Conservation (phyloP, 2,888 invertebrate genomes). For the Drosophila conformis region DNA sequence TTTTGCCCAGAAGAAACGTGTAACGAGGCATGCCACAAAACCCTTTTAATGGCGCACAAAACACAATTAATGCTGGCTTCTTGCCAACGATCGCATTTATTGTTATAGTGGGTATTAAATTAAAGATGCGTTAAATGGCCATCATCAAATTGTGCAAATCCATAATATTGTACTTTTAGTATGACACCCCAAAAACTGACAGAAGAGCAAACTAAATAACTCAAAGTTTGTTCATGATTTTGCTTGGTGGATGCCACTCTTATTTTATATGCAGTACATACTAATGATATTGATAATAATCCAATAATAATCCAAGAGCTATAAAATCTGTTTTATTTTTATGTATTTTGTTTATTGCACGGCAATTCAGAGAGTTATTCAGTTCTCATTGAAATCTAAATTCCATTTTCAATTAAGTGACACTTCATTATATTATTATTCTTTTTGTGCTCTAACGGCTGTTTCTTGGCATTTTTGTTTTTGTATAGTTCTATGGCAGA, state of each 20-base stretch:
- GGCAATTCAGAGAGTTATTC: background rate
- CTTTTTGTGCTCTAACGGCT: background rate
- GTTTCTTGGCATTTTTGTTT: background rate
- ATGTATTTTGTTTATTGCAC: background rate
- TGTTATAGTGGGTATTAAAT: conserved; percentile 39
- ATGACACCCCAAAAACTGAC: background rate
- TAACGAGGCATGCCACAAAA: conserved; percentile 33
- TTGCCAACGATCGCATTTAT: conserved; percentile 38
- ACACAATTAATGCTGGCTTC: conserved; percentile 63
- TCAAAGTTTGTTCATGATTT: background rate
- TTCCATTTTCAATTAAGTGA: background rate
- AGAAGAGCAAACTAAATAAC: background rate
- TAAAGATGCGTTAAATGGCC: conserved; percentile 2
- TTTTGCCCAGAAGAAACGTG: conserved; percentile 45
- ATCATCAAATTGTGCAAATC: background rate
- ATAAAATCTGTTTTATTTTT: background rate
- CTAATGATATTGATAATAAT: background rate
- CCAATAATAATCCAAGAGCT: background rate
- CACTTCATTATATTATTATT: background rate
- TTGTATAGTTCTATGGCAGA: background rate
- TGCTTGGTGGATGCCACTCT: background rate
- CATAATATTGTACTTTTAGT: background rate
- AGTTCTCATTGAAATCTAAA: background rate
- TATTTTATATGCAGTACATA: background rate
- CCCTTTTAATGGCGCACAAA: conserved; percentile 51